Evolutionary conservation across 1,140 invertebrate genomes (phyloP), one percentile per base, ranked within the genome.

Genomic region (Danaus melanippus): DNA sequence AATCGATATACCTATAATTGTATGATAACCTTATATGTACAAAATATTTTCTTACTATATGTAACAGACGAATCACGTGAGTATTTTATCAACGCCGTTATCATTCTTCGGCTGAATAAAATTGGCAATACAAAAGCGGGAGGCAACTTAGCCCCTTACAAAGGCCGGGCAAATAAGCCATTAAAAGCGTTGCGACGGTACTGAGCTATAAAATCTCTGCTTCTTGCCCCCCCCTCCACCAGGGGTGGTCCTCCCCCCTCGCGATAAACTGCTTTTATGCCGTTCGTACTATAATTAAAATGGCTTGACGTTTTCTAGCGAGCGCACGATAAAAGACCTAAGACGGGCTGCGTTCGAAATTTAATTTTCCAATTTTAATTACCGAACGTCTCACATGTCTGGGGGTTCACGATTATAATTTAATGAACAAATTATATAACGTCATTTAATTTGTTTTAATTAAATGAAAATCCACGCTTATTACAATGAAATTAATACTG

Each of bases 211-310:
- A 84, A 84, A 82, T 84, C 80, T 84, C 66, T 79, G 80, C 77
- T 84, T 79, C 80, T 84, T 84, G 66, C 74, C 74, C 70, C 75
- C 71, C 64, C 57, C 60, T 47, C 49, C 66, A 60, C 57, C 58
- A 62, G 42, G 50, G 42, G 49, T n/a, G 58, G 17, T 50, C 53
- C 61, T 58, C 61, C 71, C 66, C 40, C 54, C 53, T 59, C 71
- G 65, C 75, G 70, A 78, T 81, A 84, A 82, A 82, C 79, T 80
- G 76, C 79, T 78, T 79, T 79, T 79, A 82, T 79, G 71, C 69
- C 74, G 72, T 78, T 78, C 71, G 65, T 74, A 74, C 73, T 76
- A 84, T 84, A 84, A 84, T 84, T 82, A 84, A 82, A 84, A 82
- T 84, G 74, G 77, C 67, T 75, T 70, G 71, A 72, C 74, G 74